phyloP scores from a whole-genome alignment of 1,140 invertebrate genomes.

The Anadara kagoshimensis region DNA sequence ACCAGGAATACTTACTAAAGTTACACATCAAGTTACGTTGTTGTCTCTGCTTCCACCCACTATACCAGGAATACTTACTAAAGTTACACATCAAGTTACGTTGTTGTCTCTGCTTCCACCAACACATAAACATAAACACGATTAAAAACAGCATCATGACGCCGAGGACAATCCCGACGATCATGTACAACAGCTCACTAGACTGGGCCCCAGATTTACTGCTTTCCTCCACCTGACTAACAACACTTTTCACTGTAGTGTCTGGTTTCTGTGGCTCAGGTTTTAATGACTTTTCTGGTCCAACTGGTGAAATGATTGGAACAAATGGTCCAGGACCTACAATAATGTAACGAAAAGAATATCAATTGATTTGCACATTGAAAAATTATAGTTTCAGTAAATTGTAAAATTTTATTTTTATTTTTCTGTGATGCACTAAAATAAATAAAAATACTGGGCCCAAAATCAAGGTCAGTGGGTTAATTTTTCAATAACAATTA shows the following conservation, averaged over 20 bases:
- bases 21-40: too few species aligned
- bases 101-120: slow-evolving; percentile 71
- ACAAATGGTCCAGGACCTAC: slow-evolving; percentile 2
- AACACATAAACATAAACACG: slow-evolving; percentile 72
- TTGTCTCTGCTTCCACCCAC: too few species aligned
- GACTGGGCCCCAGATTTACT: slow-evolving; percentile 46
- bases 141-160: slow-evolving; percentile 69
- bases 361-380: not conserved
- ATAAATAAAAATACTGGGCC: too few species aligned
- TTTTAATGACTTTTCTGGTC: not conserved
- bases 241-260: not conserved
- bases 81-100: slow-evolving; percentile 60
- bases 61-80: too few species aligned
- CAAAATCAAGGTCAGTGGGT: too few species aligned
- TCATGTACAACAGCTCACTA: slow-evolving; percentile 69
- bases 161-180: slow-evolving; percentile 72
- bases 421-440: too few species aligned
- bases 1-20: too few species aligned
- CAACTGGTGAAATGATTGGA: slow-evolving; percentile 12
- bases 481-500: too few species aligned
- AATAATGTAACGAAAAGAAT: not conserved
- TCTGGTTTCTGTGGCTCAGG: not conserved
- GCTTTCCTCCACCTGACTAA: not conserved
- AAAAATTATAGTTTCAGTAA: not conserved
- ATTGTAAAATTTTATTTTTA: too few species aligned